Conservation (phyloP, 64 coral and sea anemone species). For the Acropora tenuis region DNA sequence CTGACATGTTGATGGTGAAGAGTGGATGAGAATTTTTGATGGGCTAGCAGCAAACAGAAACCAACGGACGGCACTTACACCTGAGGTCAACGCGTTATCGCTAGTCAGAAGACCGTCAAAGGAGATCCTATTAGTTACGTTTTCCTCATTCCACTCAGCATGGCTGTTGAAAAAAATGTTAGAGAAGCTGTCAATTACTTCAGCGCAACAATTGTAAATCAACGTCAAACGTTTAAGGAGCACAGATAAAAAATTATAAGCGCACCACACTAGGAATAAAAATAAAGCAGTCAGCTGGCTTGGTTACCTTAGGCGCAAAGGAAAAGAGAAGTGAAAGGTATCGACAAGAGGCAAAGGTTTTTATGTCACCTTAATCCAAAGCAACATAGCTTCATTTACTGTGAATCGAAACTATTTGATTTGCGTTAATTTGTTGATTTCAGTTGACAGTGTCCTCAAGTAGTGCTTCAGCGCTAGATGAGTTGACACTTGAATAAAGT, state of each 20-base stretch:
- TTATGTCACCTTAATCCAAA: neutral
- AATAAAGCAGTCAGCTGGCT: too few species aligned
- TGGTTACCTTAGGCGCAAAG: neutral
- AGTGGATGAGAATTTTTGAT: neutral
- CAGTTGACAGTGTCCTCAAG: too few species aligned
- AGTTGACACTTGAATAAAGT: too few species aligned
- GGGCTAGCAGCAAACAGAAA: neutral
- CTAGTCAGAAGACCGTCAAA: neutral
- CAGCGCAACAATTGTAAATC: neutral
- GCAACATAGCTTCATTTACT: too few species aligned
- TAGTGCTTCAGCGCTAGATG: too few species aligned
- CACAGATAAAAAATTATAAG: neutral
- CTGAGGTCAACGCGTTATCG: neutral
- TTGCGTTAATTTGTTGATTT: too few species aligned
- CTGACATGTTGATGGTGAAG: neutral
- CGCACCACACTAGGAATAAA: neutral
- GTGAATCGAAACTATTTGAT: too few species aligned
- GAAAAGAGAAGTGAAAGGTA: neutral
- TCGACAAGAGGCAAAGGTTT: neutral
- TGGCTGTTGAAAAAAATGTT: neutral
- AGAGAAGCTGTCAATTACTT: neutral
- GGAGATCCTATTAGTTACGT: neutral
- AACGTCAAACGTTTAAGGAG: slow-evolving; percentile 1
- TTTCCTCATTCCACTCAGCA: neutral
- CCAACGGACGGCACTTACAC: neutral